A percentile compares a stretch with the other conserved stretches of the same genome.
Conservation (phyloP, 2,888 invertebrate species). For the Corythucha ciliata region DNA sequence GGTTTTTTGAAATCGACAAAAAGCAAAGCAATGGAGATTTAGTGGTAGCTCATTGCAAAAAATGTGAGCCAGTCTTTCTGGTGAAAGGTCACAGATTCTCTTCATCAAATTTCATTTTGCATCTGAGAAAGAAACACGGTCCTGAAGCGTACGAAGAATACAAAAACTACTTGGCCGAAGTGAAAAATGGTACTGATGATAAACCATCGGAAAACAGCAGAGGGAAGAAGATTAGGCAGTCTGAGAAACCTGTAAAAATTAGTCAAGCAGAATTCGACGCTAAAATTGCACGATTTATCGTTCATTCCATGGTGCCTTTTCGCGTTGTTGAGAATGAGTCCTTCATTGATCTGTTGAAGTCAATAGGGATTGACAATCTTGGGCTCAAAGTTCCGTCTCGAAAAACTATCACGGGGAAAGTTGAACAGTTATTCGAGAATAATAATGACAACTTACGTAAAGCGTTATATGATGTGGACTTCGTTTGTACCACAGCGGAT, state of each 20-base stretch:
- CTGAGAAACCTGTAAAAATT: conserved; percentile 2
- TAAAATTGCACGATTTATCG: conserved; percentile 10
- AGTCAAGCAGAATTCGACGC: conserved; percentile 18
- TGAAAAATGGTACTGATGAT: no score
- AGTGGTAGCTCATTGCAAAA: not conserved
- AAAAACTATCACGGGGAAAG: not conserved
- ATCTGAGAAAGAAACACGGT: not conserved
- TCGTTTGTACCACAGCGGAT: conserved; percentile 21
- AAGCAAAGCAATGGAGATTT: not conserved
- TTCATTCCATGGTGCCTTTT: conserved; percentile 15
- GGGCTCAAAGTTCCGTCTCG: conserved; percentile 20
- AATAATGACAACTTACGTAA: conserved; percentile 12
- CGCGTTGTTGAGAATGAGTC: conserved; percentile 14
- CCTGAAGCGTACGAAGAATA: not conserved
- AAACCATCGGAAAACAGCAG: not conserved
- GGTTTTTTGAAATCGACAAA: not conserved
- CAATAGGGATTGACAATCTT: conserved; percentile 5
- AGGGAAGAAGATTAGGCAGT: not conserved
- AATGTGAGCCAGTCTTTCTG: not conserved
- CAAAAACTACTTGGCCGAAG: not conserved
- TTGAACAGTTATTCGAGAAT: conserved; percentile 4
- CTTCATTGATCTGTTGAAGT: conserved; percentile 18
- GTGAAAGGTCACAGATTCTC: not conserved
- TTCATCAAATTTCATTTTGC: not conserved
- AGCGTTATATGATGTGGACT: not conserved